phyloP scores from a whole-genome alignment of 2,113 vertebrate genomes.

The Pithys albifrons region DNA sequence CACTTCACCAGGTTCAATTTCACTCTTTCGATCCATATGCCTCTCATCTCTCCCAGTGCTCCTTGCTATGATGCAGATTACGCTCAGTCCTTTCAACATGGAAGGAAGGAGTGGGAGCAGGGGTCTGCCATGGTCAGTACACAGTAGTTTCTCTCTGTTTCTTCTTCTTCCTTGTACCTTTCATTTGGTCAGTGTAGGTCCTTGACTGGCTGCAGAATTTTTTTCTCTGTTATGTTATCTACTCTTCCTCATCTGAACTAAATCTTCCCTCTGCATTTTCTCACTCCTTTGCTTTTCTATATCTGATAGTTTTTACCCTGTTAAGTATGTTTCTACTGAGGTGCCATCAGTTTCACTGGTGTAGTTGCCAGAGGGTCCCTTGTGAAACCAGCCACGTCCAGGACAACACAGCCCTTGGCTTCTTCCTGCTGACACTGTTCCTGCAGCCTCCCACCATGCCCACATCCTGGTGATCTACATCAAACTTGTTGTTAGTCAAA shows the following conservation, averaged over 20 bases:
- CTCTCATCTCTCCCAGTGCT: accelerated
- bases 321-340: background rate
- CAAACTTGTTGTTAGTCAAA: background rate
- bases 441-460: too few relatives aligned
- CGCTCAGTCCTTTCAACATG: background rate
- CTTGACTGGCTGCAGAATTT: accelerated
- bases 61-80: background rate
- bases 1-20: background rate
- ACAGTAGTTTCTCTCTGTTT: background rate
- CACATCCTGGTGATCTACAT: background rate
- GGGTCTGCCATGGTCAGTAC: background rate
- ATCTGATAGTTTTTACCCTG: background rate
- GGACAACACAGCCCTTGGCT: background rate
- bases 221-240: background rate
- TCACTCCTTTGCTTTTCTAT: background rate
- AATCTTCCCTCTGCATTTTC: background rate
- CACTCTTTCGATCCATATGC: background rate
- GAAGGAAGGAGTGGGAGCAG: background rate
- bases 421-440: background rate
- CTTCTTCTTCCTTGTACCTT: background rate
- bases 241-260: background rate
- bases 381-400: background rate
- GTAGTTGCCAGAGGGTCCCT: accelerated
- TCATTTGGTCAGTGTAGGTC: background rate
- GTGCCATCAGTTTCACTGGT: background rate